Conservation (phyloP, 2,797 vertebrate genomes). For the Petrocephalus sullivani region DNA sequence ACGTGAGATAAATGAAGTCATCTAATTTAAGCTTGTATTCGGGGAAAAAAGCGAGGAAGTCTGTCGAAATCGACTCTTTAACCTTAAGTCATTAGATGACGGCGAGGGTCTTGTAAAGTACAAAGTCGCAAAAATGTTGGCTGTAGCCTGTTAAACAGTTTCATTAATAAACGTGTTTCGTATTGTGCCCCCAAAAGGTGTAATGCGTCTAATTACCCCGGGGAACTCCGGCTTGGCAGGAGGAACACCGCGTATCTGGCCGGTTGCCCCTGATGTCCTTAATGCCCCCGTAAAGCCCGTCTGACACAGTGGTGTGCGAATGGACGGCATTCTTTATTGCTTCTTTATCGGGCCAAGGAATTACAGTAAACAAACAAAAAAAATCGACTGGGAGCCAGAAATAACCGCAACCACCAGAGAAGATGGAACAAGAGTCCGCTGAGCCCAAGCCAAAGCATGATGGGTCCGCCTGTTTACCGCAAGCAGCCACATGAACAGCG, state of each 20-base stretch:
- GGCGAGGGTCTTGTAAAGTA: not conserved
- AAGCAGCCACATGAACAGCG: not conserved
- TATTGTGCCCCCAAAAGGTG: not conserved
- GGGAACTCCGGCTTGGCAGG: not conserved
- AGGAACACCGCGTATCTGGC: not conserved
- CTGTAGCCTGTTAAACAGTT: not conserved
- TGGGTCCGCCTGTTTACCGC: not conserved
- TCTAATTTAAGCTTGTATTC: not conserved
- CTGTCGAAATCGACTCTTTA: not conserved
- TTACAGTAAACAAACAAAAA: conserved; percentile 1
- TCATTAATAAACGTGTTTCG: not conserved
- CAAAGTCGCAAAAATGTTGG: not conserved
- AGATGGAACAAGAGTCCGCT: not conserved
- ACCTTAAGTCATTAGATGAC: not conserved
- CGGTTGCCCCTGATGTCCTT: not conserved
- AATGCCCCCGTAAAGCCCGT: not conserved
- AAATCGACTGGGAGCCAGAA: not conserved
- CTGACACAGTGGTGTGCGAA: not conserved
- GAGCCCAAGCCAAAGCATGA: not conserved
- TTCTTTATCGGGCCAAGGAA: not conserved
- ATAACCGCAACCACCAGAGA: not conserved
- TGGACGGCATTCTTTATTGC: not conserved
- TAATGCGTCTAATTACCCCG: not conserved
- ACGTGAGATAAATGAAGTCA: not conserved
- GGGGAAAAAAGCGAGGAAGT: not conserved